Evolutionary conservation across 2,797 vertebrate species (phyloP).

Genomic region (Poecilia gillii): DNA sequence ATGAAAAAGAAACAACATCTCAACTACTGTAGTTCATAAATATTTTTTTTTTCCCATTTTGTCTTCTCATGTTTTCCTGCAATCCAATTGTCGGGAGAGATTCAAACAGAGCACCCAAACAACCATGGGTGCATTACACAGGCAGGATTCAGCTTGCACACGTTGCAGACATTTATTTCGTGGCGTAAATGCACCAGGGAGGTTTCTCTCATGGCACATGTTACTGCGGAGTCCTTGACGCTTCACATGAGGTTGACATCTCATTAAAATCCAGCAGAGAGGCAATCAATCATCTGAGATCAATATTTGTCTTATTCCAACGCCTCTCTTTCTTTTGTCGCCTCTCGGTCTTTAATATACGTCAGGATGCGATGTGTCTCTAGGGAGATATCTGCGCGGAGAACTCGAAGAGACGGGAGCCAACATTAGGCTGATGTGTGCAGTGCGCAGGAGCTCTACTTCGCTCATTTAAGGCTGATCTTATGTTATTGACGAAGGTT

Average conservation of each 20-base stretch:
- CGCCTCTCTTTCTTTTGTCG: not conserved
- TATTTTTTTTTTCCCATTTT: not conserved
- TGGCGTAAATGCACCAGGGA: constrained; percentile 20
- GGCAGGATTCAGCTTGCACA: not conserved
- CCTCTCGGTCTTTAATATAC: constrained; percentile 26
- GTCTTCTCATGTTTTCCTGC: constrained; percentile 11
- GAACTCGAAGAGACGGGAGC: constrained; percentile 13
- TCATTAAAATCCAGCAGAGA: constrained; percentile 62
- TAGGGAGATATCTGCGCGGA: constrained; percentile 17
- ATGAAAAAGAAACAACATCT: constrained; percentile 5
- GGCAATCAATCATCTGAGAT: constrained; percentile 62
- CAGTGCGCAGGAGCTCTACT: constrained; percentile 7
- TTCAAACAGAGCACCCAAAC: constrained; percentile 5
- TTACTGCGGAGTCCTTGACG: constrained; percentile 23
- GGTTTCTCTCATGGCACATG: constrained; percentile 13
- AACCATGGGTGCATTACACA: not conserved
- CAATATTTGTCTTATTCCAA: constrained; percentile 47
- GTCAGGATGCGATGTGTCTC: constrained; percentile 20
- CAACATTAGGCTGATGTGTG: constrained; percentile 2
- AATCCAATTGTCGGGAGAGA: constrained; percentile 2
- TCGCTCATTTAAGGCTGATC: constrained; percentile 14
- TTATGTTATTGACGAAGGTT: constrained; percentile 10
- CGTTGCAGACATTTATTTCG: constrained; percentile 3
- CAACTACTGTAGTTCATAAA: not conserved
- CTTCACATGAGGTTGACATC: constrained; percentile 41